phyloP scores from a whole-genome alignment of 2,797 vertebrate genomes.

The Cynopterus sphinx region DNA sequence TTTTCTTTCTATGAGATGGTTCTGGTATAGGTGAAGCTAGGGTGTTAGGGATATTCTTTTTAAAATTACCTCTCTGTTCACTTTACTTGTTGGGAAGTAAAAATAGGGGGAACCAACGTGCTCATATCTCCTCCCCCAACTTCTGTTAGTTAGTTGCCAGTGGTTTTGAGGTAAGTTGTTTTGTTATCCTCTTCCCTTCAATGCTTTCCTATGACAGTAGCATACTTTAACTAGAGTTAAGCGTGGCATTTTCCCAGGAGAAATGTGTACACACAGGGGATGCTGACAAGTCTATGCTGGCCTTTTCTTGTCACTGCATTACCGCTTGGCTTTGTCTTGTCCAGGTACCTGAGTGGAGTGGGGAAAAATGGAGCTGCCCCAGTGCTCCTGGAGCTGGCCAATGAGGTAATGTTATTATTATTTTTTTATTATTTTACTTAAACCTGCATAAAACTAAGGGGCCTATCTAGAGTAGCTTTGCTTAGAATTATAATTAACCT shows the following conservation, averaged over 20 bases:
- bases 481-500: slow-evolving; percentile 85
- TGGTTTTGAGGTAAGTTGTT: slow-evolving; percentile 44
- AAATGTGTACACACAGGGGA: slow-evolving; percentile 84
- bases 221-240: slow-evolving; percentile 82
- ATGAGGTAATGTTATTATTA: slow-evolving; percentile 92
- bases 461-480: slow-evolving; percentile 82
- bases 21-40: neutral
- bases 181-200: slow-evolving; percentile 44
- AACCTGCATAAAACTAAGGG: slow-evolving; percentile 82
- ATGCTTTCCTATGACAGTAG: slow-evolving; percentile 68
- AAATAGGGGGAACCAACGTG: neutral
- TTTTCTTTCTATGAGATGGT: neutral
- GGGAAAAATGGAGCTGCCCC: slow-evolving; percentile 89
- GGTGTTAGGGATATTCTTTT: neutral
- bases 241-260: slow-evolving; percentile 87
- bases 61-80: neutral
- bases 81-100: neutral
- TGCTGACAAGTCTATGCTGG: slow-evolving; percentile 88
- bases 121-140: neutral
- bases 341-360: slow-evolving; percentile 93
- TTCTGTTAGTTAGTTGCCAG: neutral
- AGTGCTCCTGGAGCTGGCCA: slow-evolving; percentile 94
- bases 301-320: slow-evolving; percentile 85
- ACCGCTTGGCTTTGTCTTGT: slow-evolving; percentile 86
- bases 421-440: slow-evolving; percentile 61